Evolutionary conservation across 2,888 invertebrate species (phyloP), one percentile per base, ranked within the genome.

Genomic region (Lissocephala sabroskyi): DNA sequence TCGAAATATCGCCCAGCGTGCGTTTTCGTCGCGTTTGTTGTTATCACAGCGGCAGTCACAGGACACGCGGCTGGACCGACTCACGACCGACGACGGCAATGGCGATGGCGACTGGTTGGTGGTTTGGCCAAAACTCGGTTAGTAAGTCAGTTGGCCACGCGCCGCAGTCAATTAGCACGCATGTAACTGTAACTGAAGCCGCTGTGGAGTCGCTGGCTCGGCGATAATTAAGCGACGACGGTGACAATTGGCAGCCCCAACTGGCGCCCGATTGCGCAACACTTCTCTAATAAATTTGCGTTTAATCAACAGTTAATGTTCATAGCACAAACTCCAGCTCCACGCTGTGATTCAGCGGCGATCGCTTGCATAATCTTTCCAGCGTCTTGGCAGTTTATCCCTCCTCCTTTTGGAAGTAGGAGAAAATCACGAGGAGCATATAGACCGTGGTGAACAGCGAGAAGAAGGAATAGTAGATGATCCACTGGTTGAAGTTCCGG

Each of bases 151-250:
- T 44, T 16, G 39, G 18, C 41, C 48, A 45, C 43, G 47, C 43
- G 47, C 52, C 57, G 66, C 66, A 64, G 66, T 78, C 78, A 78
- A 78, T 78, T 79, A 78, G 78, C 78, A 78, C 78, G 78, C 78
- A 78, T 78, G 78, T 78, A 65, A 71, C 59, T 23, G 23, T 23
- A 23, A 23, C 35, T 10, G 14, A 65, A 67, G 74, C 51, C 62
- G 56, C 41, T 36, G 40, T 43, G 42, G 32, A 11, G 11, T 23
- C 18, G 33, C 11, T 23, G 23, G n/a, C 40, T 53, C 55, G 53
- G 30, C 56, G 75, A 75, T 75, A 71, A 75, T 71, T 65, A 75
- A 75, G 64, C 61, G 45, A 37, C 47, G 52, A 35, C 45, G 74
- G 67, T 74, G 75, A 70, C 70, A 70, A 70, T 70, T 74, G 67